These are phyloP conservation scores for Phyllostomus hastatus DNA, from an alignment of 2,113 vertebrate genomes.

Conservation along the genomic window DNA sequence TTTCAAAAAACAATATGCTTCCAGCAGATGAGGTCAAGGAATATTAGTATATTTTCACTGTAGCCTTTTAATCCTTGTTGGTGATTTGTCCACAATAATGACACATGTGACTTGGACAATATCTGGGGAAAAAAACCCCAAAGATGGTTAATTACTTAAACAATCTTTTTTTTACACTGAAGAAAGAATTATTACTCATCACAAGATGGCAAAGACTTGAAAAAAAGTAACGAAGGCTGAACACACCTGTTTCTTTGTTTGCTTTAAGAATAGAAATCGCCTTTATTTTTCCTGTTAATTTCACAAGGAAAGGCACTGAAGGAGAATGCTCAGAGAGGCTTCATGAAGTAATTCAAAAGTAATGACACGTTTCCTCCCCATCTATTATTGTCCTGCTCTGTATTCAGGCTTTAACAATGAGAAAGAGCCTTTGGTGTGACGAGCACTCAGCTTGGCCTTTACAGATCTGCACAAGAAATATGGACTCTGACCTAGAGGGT, in stretches of 20 bases:
- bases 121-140: neutral
- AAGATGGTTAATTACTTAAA: slow-evolving; percentile 34
- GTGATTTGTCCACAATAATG: slow-evolving; percentile 40
- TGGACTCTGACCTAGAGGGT: neutral
- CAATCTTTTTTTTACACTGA: slow-evolving; percentile 8
- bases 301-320: slow-evolving; percentile 46
- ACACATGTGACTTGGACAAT: neutral
- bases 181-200: slow-evolving; percentile 37
- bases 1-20: slow-evolving; percentile 59
- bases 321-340: neutral
- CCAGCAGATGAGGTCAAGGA: slow-evolving; percentile 59
- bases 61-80: slow-evolving; percentile 26
- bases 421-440: neutral
- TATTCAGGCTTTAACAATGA: slow-evolving; percentile 26
- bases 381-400: neutral
- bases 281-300: slow-evolving; percentile 28
- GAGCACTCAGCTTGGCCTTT: neutral
- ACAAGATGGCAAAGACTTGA: neutral
- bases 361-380: neutral
- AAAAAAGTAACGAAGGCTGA: neutral
- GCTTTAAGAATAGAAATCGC: slow-evolving; percentile 31
- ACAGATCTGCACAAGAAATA: neutral
- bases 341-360: slow-evolving; percentile 31
- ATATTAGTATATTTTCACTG: slow-evolving; percentile 53
- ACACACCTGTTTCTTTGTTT: slow-evolving; percentile 70